A percentile compares a stretch with the other conserved stretches of the same genome.
These are phyloP conservation scores for Bellardia pandia DNA, from an alignment of 2,888 invertebrate species.

Conservation along the genomic window DNA sequence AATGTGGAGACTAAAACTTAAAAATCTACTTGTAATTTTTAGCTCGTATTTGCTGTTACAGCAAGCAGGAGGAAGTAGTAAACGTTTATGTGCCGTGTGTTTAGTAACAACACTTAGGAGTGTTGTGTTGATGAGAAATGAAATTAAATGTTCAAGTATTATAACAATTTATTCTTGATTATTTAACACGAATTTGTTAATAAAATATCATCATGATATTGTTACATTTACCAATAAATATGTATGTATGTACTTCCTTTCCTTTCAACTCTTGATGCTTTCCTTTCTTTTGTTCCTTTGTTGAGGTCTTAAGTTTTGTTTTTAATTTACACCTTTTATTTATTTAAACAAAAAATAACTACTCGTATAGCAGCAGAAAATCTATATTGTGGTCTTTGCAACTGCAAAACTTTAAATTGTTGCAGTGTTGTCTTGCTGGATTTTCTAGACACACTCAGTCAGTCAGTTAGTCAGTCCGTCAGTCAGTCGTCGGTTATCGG, in stretches of 20 bases:
- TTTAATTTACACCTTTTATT: conserved; percentile 70
- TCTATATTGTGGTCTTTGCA: conserved; percentile 38
- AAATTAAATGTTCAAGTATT: conserved; percentile 46
- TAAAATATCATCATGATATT: conserved; percentile 54
- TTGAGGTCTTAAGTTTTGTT: conserved; percentile 4
- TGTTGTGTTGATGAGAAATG: background rate
- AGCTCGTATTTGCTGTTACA: conserved; percentile 9
- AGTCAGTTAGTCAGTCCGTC: background rate
- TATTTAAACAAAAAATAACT: background rate
- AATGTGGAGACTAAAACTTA: conserved; percentile 28
- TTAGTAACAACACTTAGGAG: conserved; percentile 10
- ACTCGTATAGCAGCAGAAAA: background rate
- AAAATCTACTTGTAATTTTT: conserved; percentile 35
- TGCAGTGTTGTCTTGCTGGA: conserved; percentile 26
- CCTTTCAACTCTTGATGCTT: background rate
- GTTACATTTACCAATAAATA: background rate
- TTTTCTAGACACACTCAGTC: conserved; percentile 31
- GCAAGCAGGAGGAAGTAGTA: background rate
- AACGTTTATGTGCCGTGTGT: background rate
- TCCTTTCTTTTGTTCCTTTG: background rate
- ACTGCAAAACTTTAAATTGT: conserved; percentile 43
- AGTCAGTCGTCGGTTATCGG: too few species aligned
- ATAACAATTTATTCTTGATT: conserved; percentile 28
- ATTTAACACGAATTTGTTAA: conserved; percentile 65
- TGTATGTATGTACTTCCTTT: too few species aligned